Conservation (phyloP, 1,140 invertebrate genomes). For the Wasmannia auropunctata region DNA sequence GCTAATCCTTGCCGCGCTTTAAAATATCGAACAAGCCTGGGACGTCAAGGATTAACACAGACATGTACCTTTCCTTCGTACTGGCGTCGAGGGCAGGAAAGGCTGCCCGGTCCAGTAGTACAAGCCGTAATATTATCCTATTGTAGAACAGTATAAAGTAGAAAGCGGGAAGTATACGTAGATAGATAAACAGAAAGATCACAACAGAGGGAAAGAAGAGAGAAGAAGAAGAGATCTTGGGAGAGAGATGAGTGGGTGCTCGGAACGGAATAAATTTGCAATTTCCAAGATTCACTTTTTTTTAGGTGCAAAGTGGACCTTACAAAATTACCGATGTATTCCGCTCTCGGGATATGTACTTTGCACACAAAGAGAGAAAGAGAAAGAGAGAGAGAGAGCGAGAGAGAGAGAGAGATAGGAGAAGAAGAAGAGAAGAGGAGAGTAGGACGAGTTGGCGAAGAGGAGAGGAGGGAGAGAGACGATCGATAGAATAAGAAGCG, state of each 20-base stretch:
- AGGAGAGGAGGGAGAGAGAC: neutral
- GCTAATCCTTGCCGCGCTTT: slow-evolving; percentile 44
- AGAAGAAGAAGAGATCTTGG: neutral
- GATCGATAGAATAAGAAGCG: slow-evolving; percentile 59
- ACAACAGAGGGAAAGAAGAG: slow-evolving; percentile 35
- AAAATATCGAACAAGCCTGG: slow-evolving; percentile 39
- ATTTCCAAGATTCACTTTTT: neutral
- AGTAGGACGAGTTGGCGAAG: neutral
- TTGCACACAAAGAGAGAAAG: neutral
- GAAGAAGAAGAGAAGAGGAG: neutral
- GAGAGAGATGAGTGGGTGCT: neutral
- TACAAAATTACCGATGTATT: neutral
- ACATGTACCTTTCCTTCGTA: slow-evolving; percentile 57
- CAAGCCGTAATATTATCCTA: slow-evolving; percentile 58
- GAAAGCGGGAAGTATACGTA: slow-evolving; percentile 55
- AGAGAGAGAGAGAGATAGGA: neutral
- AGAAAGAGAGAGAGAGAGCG: no score
- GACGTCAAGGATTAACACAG: slow-evolving; percentile 47
- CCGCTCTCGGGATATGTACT: neutral
- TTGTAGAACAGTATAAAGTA: slow-evolving; percentile 56
- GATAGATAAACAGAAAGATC: slow-evolving; percentile 45
- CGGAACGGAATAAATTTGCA: neutral
- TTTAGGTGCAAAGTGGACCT: neutral
- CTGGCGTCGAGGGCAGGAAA: slow-evolving; percentile 46
- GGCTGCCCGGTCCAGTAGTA: slow-evolving; percentile 58